A percentile compares a stretch with the other conserved stretches of the same genome.
These are phyloP conservation scores for Apostichopus leukothele DNA, from an alignment of 53 echinoderm and acorn worm genomes.

Conservation along the genomic window DNA sequence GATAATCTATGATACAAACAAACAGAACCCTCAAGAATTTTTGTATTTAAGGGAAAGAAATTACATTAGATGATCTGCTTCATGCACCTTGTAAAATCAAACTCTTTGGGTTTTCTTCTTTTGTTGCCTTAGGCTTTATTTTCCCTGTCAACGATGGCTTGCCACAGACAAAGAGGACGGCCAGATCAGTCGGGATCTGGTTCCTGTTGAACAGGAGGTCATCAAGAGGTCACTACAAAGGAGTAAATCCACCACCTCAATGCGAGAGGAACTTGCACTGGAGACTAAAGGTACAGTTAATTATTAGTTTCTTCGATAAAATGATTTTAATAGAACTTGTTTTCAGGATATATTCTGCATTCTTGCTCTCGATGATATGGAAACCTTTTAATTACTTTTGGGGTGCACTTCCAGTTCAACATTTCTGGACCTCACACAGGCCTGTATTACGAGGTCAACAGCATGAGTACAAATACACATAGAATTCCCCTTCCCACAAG, in stretches of 20 bases:
- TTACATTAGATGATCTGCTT: neutral
- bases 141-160: slow-evolving; percentile 96
- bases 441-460: too few relatives aligned
- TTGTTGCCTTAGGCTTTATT: slow-evolving; percentile 67
- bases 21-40: neutral
- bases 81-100: neutral
- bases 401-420: too few relatives aligned
- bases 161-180: slow-evolving; percentile 92
- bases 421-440: too few relatives aligned
- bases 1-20: neutral
- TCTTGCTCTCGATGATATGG: too few relatives aligned
- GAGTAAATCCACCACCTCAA: slow-evolving; percentile 81
- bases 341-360: too few relatives aligned
- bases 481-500: too few relatives aligned
- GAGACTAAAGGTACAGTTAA: slow-evolving; percentile 74
- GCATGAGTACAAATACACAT: too few relatives aligned
- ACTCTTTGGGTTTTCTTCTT: neutral
- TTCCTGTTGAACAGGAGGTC: slow-evolving; percentile 81
- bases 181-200: slow-evolving; percentile 87
- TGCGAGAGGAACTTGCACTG: slow-evolving; percentile 83
- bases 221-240: slow-evolving; percentile 71
- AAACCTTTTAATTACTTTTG: too few relatives aligned
- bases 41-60: neutral
- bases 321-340: too few relatives aligned
- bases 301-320: neutral